Conservation (phyloP, 2,113 vertebrate species). For the Megaptera novaeangliae region DNA sequence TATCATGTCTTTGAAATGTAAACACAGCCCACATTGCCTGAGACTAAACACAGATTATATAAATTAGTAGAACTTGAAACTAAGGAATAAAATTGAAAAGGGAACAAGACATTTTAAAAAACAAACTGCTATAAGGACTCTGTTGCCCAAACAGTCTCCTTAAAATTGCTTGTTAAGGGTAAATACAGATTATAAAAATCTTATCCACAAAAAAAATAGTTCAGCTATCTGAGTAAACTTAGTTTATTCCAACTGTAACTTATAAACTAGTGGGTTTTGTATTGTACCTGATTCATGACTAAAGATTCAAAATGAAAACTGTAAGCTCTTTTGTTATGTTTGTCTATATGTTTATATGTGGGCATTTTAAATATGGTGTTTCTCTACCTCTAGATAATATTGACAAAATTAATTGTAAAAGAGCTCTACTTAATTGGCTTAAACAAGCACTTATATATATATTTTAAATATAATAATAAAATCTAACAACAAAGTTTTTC, state of each 20-base stretch:
- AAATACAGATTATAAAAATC: neutral
- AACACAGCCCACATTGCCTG: neutral
- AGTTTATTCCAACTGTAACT: neutral
- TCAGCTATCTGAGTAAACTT: neutral
- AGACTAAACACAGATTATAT: neutral
- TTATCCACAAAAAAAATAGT: neutral
- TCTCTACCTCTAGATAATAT: neutral
- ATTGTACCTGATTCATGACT: neutral
- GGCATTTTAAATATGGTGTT: neutral
- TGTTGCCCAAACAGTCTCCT: neutral
- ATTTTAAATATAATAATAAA: neutral
- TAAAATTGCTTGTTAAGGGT: neutral
- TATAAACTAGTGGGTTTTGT: neutral
- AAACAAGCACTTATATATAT: neutral
- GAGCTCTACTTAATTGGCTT: neutral
- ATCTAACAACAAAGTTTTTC: neutral
- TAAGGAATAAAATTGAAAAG: neutral
- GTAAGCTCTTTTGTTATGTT: neutral
- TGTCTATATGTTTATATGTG: neutral
- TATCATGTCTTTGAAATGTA: neutral
- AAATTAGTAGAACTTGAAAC: neutral
- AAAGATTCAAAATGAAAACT: neutral
- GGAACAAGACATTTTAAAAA: neutral
- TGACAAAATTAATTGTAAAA: neutral
- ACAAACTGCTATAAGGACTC: neutral